These are phyloP conservation scores for Spongilla lacustris DNA, from an alignment of 37 sponge, comb jelly and placozoan species.

Conservation along the genomic window DNA sequence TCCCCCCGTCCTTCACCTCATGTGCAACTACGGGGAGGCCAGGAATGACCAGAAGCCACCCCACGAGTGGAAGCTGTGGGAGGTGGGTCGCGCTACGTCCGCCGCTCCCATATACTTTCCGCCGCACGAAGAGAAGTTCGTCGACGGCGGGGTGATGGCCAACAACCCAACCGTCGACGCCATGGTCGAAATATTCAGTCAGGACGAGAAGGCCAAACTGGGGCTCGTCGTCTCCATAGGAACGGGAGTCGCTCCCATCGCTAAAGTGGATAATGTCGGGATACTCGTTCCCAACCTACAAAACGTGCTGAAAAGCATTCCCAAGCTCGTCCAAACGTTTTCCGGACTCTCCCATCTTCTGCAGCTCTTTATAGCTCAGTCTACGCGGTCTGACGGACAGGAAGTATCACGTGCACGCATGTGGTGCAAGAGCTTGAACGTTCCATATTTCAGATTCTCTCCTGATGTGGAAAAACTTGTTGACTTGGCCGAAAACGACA, in stretches of 20 bases:
- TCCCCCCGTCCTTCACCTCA: conserved; percentile 65
- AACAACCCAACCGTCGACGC: conserved; percentile 75
- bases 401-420: conserved; percentile 37
- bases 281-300: not conserved
- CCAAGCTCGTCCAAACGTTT: not conserved
- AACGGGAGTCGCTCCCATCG: conserved; percentile 25
- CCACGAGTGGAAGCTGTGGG: conserved; percentile 57
- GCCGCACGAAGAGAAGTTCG: conserved; percentile 41
- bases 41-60: conserved; percentile 57
- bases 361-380: conserved; percentile 33
- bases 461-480: conserved; percentile 1
- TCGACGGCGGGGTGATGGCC: conserved; percentile 77
- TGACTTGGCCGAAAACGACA: conserved; percentile 19
- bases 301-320: not conserved
- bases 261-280: conserved; percentile 12
- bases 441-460: conserved; percentile 48
- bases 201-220: conserved; percentile 19
- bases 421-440: conserved; percentile 45
- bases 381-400: conserved; percentile 44
- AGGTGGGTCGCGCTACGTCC: conserved; percentile 52
- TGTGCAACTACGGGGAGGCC: conserved; percentile 66
- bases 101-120: conserved; percentile 81
- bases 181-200: conserved; percentile 59
- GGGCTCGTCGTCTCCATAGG: conserved; percentile 57
- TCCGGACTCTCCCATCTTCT: not conserved